Evolutionary conservation across 2,888 invertebrate species (phyloP), one percentile per base, ranked within the genome.

Genomic region (Microctonus aethiopoides): DNA sequence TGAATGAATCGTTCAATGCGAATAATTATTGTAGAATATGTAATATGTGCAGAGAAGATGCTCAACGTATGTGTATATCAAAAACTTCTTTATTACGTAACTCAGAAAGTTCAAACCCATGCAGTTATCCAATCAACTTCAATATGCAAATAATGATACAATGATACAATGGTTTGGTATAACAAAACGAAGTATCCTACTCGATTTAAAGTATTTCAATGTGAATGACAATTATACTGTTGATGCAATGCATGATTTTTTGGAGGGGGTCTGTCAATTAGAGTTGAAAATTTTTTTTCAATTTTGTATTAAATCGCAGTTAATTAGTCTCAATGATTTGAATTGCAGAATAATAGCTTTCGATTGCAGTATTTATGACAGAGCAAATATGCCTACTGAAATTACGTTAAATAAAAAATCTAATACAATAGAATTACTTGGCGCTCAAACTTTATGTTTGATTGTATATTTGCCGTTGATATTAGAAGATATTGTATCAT

Each of bases 11-110:
- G 9, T 76, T 77, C 59, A 51, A 56, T 46, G 72, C 75, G 11
- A 57, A 64, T 57, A 52, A 75, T 65, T 77, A 72, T 68, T 77
- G 77, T 69, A 70, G 74, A 63, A 67, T 74, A 29, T 78, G 78
- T 71, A 61, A 67, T 57, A 68, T 69, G 7, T 7, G 32, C 29
- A 74, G 74, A 72, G 7, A 54, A 41, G 22, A 71, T 39, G 61
- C 61, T n/a, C 61, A 71, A 71, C 63, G 32, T 46, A 22, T 65
- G n/a, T 67, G 24, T 61, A 16, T 16, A 26, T 66, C 60, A 61
- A 32, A 64, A 57, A 22, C 41, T n/a, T 3, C 2, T 4, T 22
- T 70, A 10, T 70, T 66, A 34, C 46, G 73, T 57, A 74, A 54
- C 29, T 52, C 32, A 22, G 26, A 68, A 41, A 46, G 56, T 29